These are phyloP conservation scores for Melangyna quadrimaculata DNA, from an alignment of 2,888 invertebrate species.

Conservation along the genomic window DNA sequence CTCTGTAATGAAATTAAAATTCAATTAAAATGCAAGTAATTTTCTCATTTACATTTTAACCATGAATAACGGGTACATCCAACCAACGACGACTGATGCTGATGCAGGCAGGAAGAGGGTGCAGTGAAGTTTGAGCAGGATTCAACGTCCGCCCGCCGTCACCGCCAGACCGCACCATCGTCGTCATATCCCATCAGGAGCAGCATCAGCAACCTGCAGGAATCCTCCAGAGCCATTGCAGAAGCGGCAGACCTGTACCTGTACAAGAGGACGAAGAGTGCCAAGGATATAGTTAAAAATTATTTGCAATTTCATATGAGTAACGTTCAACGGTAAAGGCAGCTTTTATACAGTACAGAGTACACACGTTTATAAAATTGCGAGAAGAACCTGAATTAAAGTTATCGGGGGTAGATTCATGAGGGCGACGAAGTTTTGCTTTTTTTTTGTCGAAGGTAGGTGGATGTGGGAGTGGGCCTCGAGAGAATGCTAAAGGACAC, in stretches of 20 bases:
- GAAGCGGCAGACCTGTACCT: conserved; percentile 14
- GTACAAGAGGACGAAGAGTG: conserved; percentile 17
- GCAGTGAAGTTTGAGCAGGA: background rate
- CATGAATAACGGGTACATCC: conserved; percentile 60
- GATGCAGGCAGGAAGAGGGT: background rate
- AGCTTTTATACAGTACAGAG: conserved; percentile 3
- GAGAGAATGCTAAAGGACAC: conserved; percentile 49
- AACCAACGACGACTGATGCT: background rate
- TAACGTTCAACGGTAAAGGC: conserved; percentile 20
- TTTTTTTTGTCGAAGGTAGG: background rate
- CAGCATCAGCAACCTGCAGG: background rate
- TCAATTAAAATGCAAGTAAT: conserved; percentile 72
- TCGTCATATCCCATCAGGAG: background rate
- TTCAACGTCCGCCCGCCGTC: background rate
- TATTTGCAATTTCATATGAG: conserved; percentile 56
- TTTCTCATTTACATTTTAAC: conserved; percentile 71
- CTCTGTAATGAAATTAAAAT: conserved; percentile 70
- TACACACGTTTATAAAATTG: background rate
- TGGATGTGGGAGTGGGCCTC: background rate
- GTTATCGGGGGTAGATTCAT: background rate
- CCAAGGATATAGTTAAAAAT: conserved; percentile 55
- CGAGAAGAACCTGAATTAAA: conserved; percentile 36
- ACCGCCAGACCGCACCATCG: no score
- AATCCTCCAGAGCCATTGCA: conserved; percentile 27
- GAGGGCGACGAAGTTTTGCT: background rate